Evolutionary conservation across 2,797 vertebrate species (phyloP).

Genomic region (Hipposideros larvatus): DNA sequence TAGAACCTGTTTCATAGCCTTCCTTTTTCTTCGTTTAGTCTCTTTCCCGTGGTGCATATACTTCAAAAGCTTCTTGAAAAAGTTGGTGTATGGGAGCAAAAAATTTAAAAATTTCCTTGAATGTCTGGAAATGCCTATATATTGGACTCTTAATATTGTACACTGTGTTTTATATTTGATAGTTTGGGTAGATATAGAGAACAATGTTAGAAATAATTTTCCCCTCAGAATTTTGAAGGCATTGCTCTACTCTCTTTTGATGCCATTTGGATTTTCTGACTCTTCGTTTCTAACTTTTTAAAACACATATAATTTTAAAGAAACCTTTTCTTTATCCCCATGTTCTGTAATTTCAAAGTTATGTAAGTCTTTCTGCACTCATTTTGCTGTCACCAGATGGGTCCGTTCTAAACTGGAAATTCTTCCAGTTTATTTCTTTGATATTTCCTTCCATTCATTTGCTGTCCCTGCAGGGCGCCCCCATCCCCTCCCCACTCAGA

Average conservation of each 20-base stretch:
- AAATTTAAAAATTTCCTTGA: slow-evolving; percentile 18
- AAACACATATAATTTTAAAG: not conserved
- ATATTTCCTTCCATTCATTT: not conserved
- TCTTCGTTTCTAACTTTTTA: not conserved
- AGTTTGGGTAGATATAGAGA: not conserved
- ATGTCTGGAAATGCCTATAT: slow-evolving; percentile 39
- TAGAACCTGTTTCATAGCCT: not conserved
- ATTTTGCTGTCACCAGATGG: not conserved
- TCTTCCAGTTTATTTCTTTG: not conserved
- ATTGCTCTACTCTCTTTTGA: not conserved
- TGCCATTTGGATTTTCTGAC: not conserved
- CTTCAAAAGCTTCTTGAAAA: slow-evolving; percentile 34
- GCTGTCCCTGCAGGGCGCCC: not conserved
- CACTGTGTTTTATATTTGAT: not conserved
- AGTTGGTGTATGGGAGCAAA: not conserved
- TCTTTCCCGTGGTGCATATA: not conserved
- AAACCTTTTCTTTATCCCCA: not conserved
- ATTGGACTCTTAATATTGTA: not conserved
- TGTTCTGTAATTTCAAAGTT: slow-evolving; percentile 28
- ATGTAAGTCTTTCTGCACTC: not conserved
- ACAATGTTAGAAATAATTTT: not conserved
- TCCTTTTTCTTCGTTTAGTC: not conserved
- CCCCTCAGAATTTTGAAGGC: not conserved
- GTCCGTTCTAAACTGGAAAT: slow-evolving; percentile 29
- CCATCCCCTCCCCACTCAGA: fast-evolving